Evolutionary conservation across 2,113 vertebrate genomes (phyloP).

Genomic region (Daboia siamensis): DNA sequence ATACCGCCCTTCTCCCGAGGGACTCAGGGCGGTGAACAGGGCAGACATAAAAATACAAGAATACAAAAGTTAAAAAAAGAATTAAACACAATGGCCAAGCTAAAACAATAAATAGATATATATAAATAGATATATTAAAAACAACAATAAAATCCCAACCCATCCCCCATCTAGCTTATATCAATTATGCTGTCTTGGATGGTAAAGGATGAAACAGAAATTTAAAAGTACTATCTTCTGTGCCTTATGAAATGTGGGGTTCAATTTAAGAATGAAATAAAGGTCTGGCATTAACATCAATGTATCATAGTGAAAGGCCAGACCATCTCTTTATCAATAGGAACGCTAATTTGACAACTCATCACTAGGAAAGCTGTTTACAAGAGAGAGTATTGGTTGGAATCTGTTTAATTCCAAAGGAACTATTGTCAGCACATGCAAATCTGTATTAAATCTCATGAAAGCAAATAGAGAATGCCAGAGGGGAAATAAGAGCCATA

Average conservation of each 20-base stretch:
- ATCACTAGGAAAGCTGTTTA: neutral
- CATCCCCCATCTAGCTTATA: neutral
- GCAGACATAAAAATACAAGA: no score
- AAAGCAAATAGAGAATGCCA: neutral
- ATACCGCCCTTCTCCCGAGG: no score
- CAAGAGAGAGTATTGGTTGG: neutral
- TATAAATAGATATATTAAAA: no score
- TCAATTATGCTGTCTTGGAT: neutral
- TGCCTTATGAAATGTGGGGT: neutral
- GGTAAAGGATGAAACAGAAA: neutral
- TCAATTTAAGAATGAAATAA: neutral
- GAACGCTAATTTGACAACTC: neutral
- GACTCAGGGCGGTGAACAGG: no score
- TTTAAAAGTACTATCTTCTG: neutral
- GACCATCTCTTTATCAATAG: neutral
- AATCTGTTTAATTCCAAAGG: neutral
- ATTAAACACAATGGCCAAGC: no score
- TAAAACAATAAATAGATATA: no score
- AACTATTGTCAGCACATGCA: neutral
- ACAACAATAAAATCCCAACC: no score
- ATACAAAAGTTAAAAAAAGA: no score
- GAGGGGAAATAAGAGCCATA: neutral
- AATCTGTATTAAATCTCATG: neutral
- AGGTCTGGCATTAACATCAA: neutral
- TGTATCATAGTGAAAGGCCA: neutral